A percentile compares a stretch with the other conserved stretches of the same genome.
Conservation (phyloP, 2,888 invertebrate species). For the Antheraea assamensis region DNA sequence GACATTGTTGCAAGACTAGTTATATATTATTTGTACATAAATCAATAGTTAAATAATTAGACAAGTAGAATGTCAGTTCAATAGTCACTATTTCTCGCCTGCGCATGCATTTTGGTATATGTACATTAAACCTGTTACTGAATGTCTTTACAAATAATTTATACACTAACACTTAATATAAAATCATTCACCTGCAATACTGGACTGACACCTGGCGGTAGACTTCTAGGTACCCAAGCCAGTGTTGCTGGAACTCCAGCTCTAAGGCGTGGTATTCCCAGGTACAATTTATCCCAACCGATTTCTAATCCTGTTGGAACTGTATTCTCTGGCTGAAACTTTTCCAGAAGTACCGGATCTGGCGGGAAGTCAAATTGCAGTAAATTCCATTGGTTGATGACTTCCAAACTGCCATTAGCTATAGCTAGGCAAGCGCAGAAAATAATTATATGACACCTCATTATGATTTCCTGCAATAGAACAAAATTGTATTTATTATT, state of each 20-base stretch:
- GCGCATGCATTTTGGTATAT: background rate
- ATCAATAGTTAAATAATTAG: background rate
- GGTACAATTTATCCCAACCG: constrained; percentile 86
- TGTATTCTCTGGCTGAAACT: constrained; percentile 87
- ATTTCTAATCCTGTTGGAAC: constrained; percentile 90
- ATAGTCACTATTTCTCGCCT: background rate
- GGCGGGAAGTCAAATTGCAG: constrained; percentile 86
- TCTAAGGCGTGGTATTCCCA: constrained; percentile 89
- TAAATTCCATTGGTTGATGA: constrained; percentile 87
- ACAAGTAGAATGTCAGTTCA: background rate
- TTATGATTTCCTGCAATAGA: constrained; percentile 40
- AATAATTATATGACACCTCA: constrained; percentile 51
- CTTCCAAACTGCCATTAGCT: constrained; percentile 79
- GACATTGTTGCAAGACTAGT: background rate
- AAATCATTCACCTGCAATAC: constrained; percentile 79
- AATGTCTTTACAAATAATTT: background rate
- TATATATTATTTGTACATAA: background rate
- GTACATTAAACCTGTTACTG: background rate
- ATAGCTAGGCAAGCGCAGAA: constrained; percentile 58
- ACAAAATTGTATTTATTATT: constrained; percentile 2
- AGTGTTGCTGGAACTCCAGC: constrained; percentile 90
- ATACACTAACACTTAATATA: background rate
- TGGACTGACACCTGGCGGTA: constrained; percentile 86
- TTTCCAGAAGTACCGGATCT: constrained; percentile 80
- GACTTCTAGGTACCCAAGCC: constrained; percentile 84